Base-by-base conservation (phyloP, 2,888 invertebrate species). In the Acleris holmiana region DNA sequence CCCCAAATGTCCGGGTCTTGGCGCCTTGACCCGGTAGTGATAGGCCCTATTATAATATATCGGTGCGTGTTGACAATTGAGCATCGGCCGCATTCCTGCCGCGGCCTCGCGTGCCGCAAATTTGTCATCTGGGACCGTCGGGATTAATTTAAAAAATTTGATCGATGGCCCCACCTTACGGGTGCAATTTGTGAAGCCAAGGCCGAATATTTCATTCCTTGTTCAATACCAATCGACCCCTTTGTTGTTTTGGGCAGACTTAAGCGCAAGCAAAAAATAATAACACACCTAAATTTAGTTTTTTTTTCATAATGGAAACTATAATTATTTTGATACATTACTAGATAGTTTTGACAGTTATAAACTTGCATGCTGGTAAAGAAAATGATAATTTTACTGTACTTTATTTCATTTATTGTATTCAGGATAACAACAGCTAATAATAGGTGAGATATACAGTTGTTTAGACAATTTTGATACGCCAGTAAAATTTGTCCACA, bases 21-120 rank as follows among this genome's bases (percentile, higher is more conserved):
- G 56, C 69, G 67, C 85, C 84, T 84, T 84, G 84, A 84, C 84
- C 80, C 71, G 71, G 63, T 67, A 66, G 67, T 72, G 69, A 69
- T 71, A 47, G 58, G 40, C 18, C 54, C 56, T 46, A 66, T 56
- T 69, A 61, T 62, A 66, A 62, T 62, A 65, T 51, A 53, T 51
- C 44, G 56, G 56, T 35, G 41, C 51, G 56, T 64, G 61, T 68
- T 66, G 66, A 67, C 66, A 62, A 67, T 64, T 57, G 41, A 23
- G 40, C 66, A 68, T 59, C 49, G 55, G 41, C 53, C 56, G 49
- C 66, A 66, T 71, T 69, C 68, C 67, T 67, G 56, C 61, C 61
- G 71, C 73, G 76, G 73, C 69, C 77, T 75, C 64, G 73, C 75
- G 79, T 79, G 71, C 68, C 72, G 73, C 74, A 78, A 78, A 81